Evolutionary conservation across 2,797 vertebrate species (phyloP), one percentile per base, ranked within the genome.

Genomic region (Huso huso): DNA sequence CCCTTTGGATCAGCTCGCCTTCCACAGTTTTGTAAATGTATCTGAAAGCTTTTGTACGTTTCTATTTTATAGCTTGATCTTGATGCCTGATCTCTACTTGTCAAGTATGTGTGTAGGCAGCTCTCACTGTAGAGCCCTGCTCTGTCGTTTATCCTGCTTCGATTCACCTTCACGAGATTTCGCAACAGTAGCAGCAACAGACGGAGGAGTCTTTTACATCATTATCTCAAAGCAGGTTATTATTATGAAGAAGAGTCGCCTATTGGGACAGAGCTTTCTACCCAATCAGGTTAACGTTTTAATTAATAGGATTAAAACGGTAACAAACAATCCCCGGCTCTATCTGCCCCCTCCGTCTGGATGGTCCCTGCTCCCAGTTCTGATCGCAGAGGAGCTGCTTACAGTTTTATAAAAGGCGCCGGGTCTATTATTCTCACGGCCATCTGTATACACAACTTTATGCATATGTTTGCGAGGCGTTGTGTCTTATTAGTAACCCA

Each of bases 221-320:
- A 94, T 95, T 93, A 94, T 93, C 93, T 91, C 87, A 87, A 92
- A 91, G 91, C 90, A 93, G 92, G 92, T 94, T 93, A 92, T 95
- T 93, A 94, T 91, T 88, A 89, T 90, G 88, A 91, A 89, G 92
- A 89, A 87, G 91, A 92, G 90, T 92, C 89, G 93, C 93, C 95
- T 94, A 90, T 94, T 92, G 95, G 93, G 93, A 95, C 86, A 76
- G 85, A 88, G 92, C 90, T 88, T 83, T 84, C 88, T 81, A 94
- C 90, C 95, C 95, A 96, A 96, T 96, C 96, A 94, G 90, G 90
- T 95, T 91, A 94, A 95, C 92, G 91, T 90, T 95, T 92, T 95
- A 95, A 97, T 96, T 95, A 95, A 95, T 90, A 89, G 86, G 88
- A 91, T 94, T 94, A 94, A 93, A 95, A 90, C 89, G 89, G 89